A percentile compares a stretch with the other conserved stretches of the same genome.
These are phyloP conservation scores for Ianthella basta DNA, from an alignment of 37 sponge, comb jelly and placozoan genomes.

Conservation along the genomic window DNA sequence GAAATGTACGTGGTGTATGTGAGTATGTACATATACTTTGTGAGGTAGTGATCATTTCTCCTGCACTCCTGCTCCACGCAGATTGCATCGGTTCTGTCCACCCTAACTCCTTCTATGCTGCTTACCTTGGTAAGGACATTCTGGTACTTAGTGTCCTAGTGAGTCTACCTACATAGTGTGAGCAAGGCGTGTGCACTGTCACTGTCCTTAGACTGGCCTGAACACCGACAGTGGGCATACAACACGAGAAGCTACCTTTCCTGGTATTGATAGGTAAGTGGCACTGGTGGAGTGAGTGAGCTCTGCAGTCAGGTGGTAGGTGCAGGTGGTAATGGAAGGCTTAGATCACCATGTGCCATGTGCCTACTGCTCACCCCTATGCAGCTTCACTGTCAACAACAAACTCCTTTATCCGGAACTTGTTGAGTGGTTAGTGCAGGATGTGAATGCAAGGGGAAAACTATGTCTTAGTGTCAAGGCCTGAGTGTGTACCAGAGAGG, in stretches of 20 bases:
- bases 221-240: conserved; percentile 91
- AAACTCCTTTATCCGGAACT: conserved; percentile 81
- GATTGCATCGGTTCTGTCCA: conserved; percentile 57
- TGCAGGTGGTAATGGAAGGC: too few relatives aligned
- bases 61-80: conserved; percentile 19
- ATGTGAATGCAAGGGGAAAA: too few relatives aligned
- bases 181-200: background rate
- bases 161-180: background rate
- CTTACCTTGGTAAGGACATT: conserved; percentile 70
- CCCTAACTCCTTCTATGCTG: conserved; percentile 66
- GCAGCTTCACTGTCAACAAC: conserved; percentile 76
- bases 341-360: too few relatives aligned
- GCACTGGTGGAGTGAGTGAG: too few relatives aligned
- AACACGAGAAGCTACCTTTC: conserved; percentile 78
- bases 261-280: conserved; percentile 81
- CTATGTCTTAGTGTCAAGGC: too few relatives aligned
- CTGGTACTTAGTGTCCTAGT: background rate
- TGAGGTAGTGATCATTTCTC: background rate
- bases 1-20: too few relatives aligned
- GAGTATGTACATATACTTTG: background rate
- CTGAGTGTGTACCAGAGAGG: background rate
- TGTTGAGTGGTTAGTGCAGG: conserved; percentile 83
- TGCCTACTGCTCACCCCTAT: background rate
- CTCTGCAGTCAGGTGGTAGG: too few relatives aligned
- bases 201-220: conserved; percentile 58